phyloP scores from a whole-genome alignment of 1,140 invertebrate species.

The Sesamia nonagrioides region DNA sequence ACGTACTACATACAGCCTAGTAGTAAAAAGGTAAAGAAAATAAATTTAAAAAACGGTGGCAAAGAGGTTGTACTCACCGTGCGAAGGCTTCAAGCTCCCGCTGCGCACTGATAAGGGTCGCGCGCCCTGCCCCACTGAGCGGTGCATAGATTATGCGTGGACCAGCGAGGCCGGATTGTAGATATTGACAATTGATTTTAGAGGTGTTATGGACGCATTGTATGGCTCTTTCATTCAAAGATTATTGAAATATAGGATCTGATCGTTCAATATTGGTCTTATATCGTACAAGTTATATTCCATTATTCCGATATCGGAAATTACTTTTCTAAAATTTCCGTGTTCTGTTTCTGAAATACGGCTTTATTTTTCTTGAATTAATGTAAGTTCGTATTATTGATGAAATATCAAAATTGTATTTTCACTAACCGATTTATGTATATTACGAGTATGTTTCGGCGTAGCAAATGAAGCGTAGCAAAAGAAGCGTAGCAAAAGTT shows the following conservation, averaged over 20 bases:
- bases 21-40: conserved; percentile 6
- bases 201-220: conserved; percentile 11
- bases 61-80: conserved; percentile 61
- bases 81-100: conserved; percentile 60
- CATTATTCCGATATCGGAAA: not conserved
- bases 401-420: too few relatives aligned
- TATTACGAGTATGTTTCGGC: not conserved
- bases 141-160: conserved; percentile 44
- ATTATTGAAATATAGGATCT: not conserved
- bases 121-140: conserved; percentile 51
- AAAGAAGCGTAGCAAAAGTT: conserved; percentile 8
- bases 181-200: conserved; percentile 45
- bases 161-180: conserved; percentile 38
- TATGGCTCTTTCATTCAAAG: conserved; percentile 4
- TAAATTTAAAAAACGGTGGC: not conserved
- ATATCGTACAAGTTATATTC: not conserved
- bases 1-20: conserved; percentile 21
- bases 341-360: too few relatives aligned
- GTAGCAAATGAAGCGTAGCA: conserved; percentile 17
- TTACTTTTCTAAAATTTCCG: too few relatives aligned
- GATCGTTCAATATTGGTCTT: not conserved
- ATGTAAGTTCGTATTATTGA: too few relatives aligned
- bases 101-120: conserved; percentile 72
- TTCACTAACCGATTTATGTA: too few relatives aligned
- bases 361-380: too few relatives aligned